Evolutionary conservation across 2,113 vertebrate genomes (phyloP), one percentile per base, ranked within the genome.

Genomic region (Nycticebus coucang): DNA sequence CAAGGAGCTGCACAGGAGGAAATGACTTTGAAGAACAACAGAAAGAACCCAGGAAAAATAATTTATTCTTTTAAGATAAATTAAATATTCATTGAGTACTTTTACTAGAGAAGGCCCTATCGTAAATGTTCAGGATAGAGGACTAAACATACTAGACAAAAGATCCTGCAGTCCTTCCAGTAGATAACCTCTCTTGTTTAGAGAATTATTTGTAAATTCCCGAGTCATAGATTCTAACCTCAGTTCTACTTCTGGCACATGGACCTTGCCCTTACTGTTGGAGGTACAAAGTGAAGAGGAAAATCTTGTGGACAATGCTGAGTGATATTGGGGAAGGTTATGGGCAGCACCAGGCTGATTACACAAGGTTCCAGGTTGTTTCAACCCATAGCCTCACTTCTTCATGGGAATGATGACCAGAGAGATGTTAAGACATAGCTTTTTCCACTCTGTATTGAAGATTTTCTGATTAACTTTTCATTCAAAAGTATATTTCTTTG

Each of bases 11-110:
- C 88, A 55, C 1, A 28, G 57, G 62, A 92, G 57, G 10, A 82
- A 87, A 35, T 79, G 35, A 7, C 13, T 35, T 93, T 68, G 82
- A 69, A 35, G 78, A 45, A 22, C n/a, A 92, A 87, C 22, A 75
- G 24, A 66, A 60, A 69, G 18, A 2, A 66, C 15, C 4, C 7
- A 13, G 35, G 10, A 72, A 91, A 72, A 57, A 37, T 45, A 77
- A 30, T 78, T 45, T n/a, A 71, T 79, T 94, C 3, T 18, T 91
- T 55, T 78, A 89, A 35, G 1, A 55, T 66, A 64, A 84, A 66
- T 79, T 22, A 84, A 78, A 78, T 77, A 4, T 91, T 95, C 74
- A 71, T 41, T 30, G 55, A 22, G 19, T 33, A 10, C 2, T 10
- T 66, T 10, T 66, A 7, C 7, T 81, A 12, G 33, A 5, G 55